Base-by-base conservation (phyloP, 2,797 vertebrate species). In the Myoxocephalus aenaeus region DNA sequence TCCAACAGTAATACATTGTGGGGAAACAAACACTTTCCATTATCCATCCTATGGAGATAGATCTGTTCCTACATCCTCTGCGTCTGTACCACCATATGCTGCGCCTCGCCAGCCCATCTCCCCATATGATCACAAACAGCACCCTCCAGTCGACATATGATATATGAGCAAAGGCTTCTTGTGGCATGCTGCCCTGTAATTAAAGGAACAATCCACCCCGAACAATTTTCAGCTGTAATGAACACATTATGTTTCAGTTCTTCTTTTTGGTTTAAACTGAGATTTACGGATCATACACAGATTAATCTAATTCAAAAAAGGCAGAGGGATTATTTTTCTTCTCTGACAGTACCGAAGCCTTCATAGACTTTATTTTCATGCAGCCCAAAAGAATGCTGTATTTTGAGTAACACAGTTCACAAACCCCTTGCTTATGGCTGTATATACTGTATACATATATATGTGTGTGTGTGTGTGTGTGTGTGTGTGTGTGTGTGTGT, bases 61-160 rank as follows among this genome's bases (percentile, higher is more conserved):
- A 81, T 74, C 70, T 80, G 75, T 75, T 71, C 65, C 73, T 57
- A 66, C 72, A 66, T 79, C 81, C 62, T 81, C 27, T 73, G 74
- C 65, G 63, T 75, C 79, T 82, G 79, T 36, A 50, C 71, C 46
- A 42, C 83, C 84, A 86, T 88, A 87, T 89, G 87, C 59, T 80
- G 51, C 65, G 15, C 42, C 40, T 38, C 64, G 27, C 51, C 65
- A 75, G 58, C 73, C 70, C 59, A 64, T 75, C 34, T 36, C 58
- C 29, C 67, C 56, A 65, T 75, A 74, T 5, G 64, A 79, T 65
- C 32, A 65, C 82, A 84, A 75, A 79, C 77, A 79, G 18, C 74
- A 20, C 32, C 59, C 70, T 78, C 66, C 58, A 42, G 27, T 44
- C 48, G 58, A 51, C 48, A 10, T 80, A 54, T 82, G 66, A 80